Percentiles rank a stretch among this genome's conserved stretches.
Evolutionary conservation across 2,113 vertebrate genomes (phyloP).

Genomic region (Alectura lathami): DNA sequence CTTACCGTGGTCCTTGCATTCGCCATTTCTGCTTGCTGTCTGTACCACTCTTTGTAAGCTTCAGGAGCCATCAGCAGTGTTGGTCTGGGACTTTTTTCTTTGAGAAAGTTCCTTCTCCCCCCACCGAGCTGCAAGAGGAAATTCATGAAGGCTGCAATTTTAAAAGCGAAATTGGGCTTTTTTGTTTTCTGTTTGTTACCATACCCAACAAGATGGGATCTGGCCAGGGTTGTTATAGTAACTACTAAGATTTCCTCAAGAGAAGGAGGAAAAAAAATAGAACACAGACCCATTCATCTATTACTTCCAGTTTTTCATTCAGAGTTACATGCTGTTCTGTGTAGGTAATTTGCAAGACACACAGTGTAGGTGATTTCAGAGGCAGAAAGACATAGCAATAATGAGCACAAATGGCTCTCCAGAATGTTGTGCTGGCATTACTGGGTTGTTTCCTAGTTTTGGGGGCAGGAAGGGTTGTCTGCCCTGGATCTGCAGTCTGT

Average conservation of each 20-base stretch:
- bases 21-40: background rate
- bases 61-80: rapidly evolving
- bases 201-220: conserved; percentile 66
- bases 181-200: conserved; percentile 59
- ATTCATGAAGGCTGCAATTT: background rate
- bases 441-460: background rate
- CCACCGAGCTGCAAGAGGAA: background rate
- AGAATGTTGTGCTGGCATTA: background rate
- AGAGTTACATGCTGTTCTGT: conserved; percentile 3
- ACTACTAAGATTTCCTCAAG: conserved; percentile 76
- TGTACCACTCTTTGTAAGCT: background rate
- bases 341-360: background rate
- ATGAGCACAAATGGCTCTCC: conserved; percentile 15
- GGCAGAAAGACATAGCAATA: background rate
- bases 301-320: conserved; percentile 43
- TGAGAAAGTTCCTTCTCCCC: background rate
- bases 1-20: rapidly evolving
- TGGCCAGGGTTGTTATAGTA: conserved; percentile 83
- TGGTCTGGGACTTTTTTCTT: background rate
- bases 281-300: conserved; percentile 65
- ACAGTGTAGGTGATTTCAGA: background rate
- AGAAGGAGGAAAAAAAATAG: conserved; percentile 66
- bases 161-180: background rate
- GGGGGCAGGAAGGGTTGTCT: background rate
- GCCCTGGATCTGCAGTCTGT: background rate